These are phyloP conservation scores for Philaenus spumarius DNA, from an alignment of 1,140 invertebrate genomes.

Conservation along the genomic window DNA sequence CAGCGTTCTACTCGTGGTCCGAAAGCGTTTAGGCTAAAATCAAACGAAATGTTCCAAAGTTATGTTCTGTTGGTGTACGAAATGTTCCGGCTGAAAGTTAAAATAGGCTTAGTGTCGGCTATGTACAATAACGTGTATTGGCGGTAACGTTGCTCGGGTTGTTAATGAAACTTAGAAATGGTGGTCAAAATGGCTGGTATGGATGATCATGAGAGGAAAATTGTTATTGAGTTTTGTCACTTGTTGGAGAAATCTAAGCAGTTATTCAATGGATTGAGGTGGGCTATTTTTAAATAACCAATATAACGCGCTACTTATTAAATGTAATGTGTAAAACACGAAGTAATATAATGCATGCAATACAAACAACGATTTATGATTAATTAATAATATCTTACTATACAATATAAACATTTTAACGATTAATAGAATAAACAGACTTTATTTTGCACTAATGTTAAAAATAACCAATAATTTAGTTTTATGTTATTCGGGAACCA, in stretches of 20 bases:
- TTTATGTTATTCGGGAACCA: too few relatives aligned
- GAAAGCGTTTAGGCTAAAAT: neutral
- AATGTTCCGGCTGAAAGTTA: neutral
- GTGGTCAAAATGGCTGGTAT: conserved; percentile 64
- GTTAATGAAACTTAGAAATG: conserved; percentile 25
- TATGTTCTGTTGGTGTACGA: neutral
- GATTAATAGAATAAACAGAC: too few relatives aligned
- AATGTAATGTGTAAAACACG: too few relatives aligned
- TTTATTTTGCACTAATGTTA: too few relatives aligned
- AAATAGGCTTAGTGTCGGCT: too few relatives aligned
- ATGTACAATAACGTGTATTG: neutral
- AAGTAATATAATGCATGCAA: too few relatives aligned
- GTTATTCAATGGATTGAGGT: conserved; percentile 93
- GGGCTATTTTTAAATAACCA: conserved; percentile 24
- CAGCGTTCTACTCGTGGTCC: neutral
- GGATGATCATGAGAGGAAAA: conserved; percentile 85
- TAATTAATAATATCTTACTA: too few relatives aligned
- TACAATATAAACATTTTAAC: too few relatives aligned
- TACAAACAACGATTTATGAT: too few relatives aligned
- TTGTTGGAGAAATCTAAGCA: conserved; percentile 96
- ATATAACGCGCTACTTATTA: too few relatives aligned
- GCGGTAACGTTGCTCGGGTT: conserved; percentile 3
- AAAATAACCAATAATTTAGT: too few relatives aligned
- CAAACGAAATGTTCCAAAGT: neutral
- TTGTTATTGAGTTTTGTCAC: conserved; percentile 94